Base-by-base conservation (phyloP, 2,113 vertebrate genomes). In the Etheostoma cragini region DNA sequence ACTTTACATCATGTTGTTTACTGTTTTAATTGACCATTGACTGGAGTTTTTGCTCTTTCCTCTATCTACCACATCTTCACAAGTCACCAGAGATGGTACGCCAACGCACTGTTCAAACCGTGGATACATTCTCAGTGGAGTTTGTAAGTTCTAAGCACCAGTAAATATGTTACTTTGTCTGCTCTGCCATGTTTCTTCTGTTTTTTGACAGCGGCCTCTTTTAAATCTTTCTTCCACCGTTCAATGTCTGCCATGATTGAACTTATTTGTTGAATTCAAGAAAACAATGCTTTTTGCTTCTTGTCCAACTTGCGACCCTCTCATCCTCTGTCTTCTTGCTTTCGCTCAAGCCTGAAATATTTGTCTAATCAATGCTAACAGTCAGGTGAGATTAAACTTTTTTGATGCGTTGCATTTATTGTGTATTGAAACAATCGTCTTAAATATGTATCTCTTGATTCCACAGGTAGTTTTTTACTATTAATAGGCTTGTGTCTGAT, bases 21-120 rank as follows among this genome's bases (percentile, higher is more conserved):
- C 16, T 77, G 21, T 56, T 83, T 0, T 56, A 13, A 77, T 12
- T 38, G 7, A 49, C 3, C n/a, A 15, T 5, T 76, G 5, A 77
- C 19, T 61, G 1, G 14, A 62, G 10, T 6, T 61, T 76, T 62
- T 21, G 1, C 17, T 30, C 21, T 62, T 30, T 45, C 2, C 5
- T 72, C 7, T 35, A 78, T 83, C n/a, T 30, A 2, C 17, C 10
- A 8, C 50, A 11, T 2, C 57, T 47, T 1, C 64, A 64, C 12
- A 24, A 69, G 19, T 10, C 45, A 1, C 33, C 1, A 52, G 15
- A 30, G 6, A 42, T 15, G 45, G 1, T 6, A 5, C 22, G 2
- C n/a, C 0, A 53, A 38, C 0, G 0, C 3, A 6, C 16, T 1
- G 1, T 19, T 19, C 26, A 45, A 16, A 10, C n/a, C 11, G 0